Conservation (phyloP, 2,797 vertebrate species). For the Oryzias sinensis region DNA sequence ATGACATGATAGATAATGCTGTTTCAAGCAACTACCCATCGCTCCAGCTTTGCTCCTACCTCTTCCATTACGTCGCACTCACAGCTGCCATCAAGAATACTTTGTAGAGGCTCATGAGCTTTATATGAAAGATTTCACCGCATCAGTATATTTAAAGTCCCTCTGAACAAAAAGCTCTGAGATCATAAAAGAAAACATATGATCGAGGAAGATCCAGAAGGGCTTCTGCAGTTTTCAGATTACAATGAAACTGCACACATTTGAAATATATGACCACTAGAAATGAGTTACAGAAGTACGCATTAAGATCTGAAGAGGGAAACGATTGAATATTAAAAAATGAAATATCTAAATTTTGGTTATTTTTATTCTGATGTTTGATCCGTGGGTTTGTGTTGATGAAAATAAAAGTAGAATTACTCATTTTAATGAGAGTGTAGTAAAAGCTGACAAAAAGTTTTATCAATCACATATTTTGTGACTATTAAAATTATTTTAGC, state of each 20-base stretch:
- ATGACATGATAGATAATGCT: conserved; percentile 47
- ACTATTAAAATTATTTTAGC: no score
- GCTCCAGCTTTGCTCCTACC: conserved; percentile 40
- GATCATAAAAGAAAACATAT: conserved; percentile 5
- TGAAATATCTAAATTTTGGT: no score
- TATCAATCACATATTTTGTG: no score
- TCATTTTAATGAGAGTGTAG: no score
- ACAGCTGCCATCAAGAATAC: conserved; percentile 18
- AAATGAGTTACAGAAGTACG: no score
- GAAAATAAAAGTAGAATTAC: no score
- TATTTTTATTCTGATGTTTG: no score
- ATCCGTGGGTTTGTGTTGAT: no score
- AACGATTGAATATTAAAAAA: no score
- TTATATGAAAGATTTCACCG: conserved; percentile 26
- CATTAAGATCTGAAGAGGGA: no score
- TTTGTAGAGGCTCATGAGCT: conserved; percentile 35
- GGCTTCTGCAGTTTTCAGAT: neutral
- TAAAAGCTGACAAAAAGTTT: no score
- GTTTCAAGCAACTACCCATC: conserved; percentile 44
- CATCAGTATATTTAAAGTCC: conserved; percentile 7
- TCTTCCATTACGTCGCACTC: conserved; percentile 40
- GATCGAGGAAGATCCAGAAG: neutral
- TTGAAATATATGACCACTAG: no score
- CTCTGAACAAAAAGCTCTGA: conserved; percentile 18
- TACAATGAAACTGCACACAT: neutral